phyloP scores from a whole-genome alignment of 2,797 vertebrate species.

The Argya squamiceps region DNA sequence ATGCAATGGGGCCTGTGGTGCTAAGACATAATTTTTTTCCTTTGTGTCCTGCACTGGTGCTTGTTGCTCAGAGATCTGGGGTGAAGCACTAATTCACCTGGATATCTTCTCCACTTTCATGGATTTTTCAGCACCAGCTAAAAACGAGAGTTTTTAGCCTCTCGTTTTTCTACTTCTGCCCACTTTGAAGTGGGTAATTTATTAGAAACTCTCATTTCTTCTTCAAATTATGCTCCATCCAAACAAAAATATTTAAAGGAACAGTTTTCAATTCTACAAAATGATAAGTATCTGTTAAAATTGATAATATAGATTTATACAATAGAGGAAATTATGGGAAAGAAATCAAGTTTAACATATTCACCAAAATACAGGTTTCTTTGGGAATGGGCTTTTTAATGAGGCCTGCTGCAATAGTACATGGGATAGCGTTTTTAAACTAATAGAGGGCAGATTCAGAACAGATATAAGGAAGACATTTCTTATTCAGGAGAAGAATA shows the following conservation, averaged over 20 bases:
- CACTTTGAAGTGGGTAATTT: background rate
- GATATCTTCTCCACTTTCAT: background rate
- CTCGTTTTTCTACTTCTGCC: background rate
- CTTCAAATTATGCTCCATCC: background rate
- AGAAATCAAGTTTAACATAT: background rate
- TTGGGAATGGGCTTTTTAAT: background rate
- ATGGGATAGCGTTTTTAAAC: background rate
- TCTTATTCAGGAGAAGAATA: background rate
- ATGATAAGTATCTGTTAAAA: background rate
- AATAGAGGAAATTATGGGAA: background rate
- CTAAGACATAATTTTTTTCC: background rate
- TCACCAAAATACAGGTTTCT: background rate
- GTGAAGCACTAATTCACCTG: background rate
- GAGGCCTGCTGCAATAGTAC: background rate
- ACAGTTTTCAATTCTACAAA: background rate
- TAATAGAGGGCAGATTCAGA: background rate
- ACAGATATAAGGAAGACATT: background rate
- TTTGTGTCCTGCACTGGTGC: background rate
- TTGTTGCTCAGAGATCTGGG: background rate
- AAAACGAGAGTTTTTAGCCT: background rate
- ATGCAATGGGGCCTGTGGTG: background rate
- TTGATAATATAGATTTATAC: background rate
- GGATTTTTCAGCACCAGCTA: background rate
- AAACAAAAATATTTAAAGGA: background rate
- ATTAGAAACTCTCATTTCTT: background rate